Conservation (phyloP, 1,140 invertebrate species). For the Frieseomelitta varia region DNA sequence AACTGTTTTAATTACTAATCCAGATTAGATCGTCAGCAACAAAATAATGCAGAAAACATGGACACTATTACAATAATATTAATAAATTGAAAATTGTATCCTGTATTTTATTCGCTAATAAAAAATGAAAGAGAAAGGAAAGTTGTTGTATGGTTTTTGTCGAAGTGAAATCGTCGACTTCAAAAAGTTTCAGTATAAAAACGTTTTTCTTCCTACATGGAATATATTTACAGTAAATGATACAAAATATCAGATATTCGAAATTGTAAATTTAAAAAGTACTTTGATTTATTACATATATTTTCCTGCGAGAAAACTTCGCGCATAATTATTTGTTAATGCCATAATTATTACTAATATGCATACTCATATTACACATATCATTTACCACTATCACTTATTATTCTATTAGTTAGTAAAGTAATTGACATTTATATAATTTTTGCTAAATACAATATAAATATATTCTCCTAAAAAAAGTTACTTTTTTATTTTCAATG, state of each 20-base stretch:
- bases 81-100: not conserved
- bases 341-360: too few species aligned
- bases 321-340: too few species aligned
- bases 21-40: too few species aligned
- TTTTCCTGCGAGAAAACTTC: too few species aligned
- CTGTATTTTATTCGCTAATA: too few species aligned
- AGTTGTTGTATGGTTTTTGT: not conserved
- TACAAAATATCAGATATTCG: too few species aligned
- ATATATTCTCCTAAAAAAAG: not conserved
- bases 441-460: not conserved
- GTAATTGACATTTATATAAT: slow-evolving; percentile 20
- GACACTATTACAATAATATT: not conserved
- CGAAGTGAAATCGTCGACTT: not conserved
- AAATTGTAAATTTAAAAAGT: too few species aligned
- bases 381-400: too few species aligned
- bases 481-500: not conserved
- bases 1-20: not conserved
- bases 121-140: not conserved
- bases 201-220: too few species aligned
- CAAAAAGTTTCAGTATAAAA: not conserved
- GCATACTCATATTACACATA: too few species aligned
- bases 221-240: too few species aligned
- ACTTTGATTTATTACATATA: too few species aligned
- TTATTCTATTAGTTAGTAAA: not conserved
- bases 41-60: not conserved